These are phyloP conservation scores for Leptothorax acervorum DNA, from an alignment of 2,888 invertebrate genomes.

Conservation along the genomic window DNA sequence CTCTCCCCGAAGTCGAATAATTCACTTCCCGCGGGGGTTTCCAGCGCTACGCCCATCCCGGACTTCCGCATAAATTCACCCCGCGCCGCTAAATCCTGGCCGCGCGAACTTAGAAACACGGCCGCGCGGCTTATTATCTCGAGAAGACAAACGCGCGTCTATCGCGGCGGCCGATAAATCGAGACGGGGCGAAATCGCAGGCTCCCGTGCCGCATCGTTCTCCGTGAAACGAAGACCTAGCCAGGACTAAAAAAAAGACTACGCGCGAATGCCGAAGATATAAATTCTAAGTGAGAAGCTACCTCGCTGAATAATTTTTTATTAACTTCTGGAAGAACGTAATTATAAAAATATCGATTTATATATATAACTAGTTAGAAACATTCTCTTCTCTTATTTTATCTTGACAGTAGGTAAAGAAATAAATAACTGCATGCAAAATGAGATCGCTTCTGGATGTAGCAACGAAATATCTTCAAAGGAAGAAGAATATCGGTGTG, in stretches of 20 bases:
- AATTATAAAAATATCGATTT: background rate
- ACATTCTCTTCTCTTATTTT: background rate
- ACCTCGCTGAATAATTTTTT: background rate
- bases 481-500: background rate
- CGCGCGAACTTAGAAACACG: conserved; percentile 66
- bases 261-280: background rate
- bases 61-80: conserved; percentile 69
- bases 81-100: conserved; percentile 58
- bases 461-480: background rate
- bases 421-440: background rate
- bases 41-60: conserved; percentile 42
- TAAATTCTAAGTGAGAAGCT: background rate
- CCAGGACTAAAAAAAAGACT: background rate
- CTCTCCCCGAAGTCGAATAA: conserved; percentile 70
- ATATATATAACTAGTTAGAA: background rate
- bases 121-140: conserved; percentile 64
- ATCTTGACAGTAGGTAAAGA: background rate
- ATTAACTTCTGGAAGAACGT: background rate
- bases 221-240: background rate
- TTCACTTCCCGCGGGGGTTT: conserved; percentile 56
- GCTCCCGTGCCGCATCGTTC: background rate
- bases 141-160: conserved; percentile 51
- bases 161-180: conserved; percentile 42
- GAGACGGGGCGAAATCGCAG: conserved; percentile 30
- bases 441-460: background rate